Base-by-base conservation (phyloP, 2,113 vertebrate species). In the Aplodontia rufa region DNA sequence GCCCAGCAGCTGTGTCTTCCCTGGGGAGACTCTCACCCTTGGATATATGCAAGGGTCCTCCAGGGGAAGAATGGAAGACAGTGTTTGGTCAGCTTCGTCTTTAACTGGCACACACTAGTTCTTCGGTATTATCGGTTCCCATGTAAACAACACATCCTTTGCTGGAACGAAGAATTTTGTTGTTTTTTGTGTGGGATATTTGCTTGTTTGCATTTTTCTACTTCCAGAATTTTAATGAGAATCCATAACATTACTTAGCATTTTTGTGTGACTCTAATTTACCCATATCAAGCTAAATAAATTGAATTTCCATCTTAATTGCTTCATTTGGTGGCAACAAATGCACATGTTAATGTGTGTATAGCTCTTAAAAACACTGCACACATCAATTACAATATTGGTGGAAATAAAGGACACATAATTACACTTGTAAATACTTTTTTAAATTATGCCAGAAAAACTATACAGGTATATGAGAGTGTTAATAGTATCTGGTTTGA, bases 81-180 rank as follows among this genome's bases (percentile, higher is more conserved):
- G 2, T 83, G 84, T 92, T 85, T 94, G 91, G 45, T 78, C 82
- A 69, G 58, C 82, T 89, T 95, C 88, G 93, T 89, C 69, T 79
- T 47, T 24, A 74, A 45, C 10, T 80, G 87, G 66, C 64, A 93
- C 20, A 37, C 9, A 9, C 14, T 3, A 62, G 74, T 81, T 83
- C 81, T 30, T 69, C 55, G 42, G 35, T 85, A 82, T 95, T 32
- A 75, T 60, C 22, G 69, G 24, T 75, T 94, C 81, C 71, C 26
- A 22, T 93, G 82, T 75, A 88, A 91, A 88, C 6, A 74, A 40
- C 24, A 60, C 37, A 78, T 74, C 42, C 71, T 79, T 90, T 45
- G 37, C 53, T 32, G 49, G 42, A 30, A 95, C 37, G 91, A 80
- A 92, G 40, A 86, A 11, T 40, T 53, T 85, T 64, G 42, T 55